These are phyloP conservation scores for Sphaeridia pumilis DNA, from an alignment of 2,888 invertebrate genomes.

Conservation along the genomic window DNA sequence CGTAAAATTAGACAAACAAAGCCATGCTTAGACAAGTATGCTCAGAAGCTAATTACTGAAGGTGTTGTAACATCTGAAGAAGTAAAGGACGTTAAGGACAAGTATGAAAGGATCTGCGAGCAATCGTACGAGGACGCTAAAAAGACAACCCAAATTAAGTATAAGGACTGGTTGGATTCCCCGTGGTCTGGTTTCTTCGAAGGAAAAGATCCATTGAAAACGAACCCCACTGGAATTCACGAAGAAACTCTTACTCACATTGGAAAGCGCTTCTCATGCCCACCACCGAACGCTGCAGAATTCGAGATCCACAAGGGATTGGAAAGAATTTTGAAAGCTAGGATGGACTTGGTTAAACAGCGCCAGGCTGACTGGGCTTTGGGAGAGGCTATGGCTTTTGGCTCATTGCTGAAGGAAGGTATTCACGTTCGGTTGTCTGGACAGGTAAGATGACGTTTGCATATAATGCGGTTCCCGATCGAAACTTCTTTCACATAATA, in stretches of 20 bases:
- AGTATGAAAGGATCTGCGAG: slow-evolving; percentile 86
- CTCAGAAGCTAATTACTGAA: slow-evolving; percentile 65
- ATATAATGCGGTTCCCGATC: no score
- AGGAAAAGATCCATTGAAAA: slow-evolving; percentile 73
- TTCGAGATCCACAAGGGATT: slow-evolving; percentile 81
- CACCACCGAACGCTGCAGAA: slow-evolving; percentile 76
- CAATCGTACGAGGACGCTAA: slow-evolving; percentile 72
- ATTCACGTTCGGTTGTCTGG: slow-evolving; percentile 89
- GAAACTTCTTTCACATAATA: no score
- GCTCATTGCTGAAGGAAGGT: slow-evolving; percentile 91
- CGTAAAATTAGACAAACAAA: slow-evolving; percentile 71
- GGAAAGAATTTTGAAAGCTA: slow-evolving; percentile 73
- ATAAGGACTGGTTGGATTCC: slow-evolving; percentile 93
- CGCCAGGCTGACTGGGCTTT: slow-evolving; percentile 88
- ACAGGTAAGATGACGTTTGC: no score
- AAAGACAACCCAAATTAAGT: slow-evolving; percentile 79
- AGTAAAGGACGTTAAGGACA: slow-evolving; percentile 71
- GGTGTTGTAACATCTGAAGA: slow-evolving; percentile 62
- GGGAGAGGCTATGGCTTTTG: slow-evolving; percentile 98
- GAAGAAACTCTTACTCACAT: slow-evolving; percentile 77
- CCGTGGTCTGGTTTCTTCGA: slow-evolving; percentile 89
- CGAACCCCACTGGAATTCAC: slow-evolving; percentile 70
- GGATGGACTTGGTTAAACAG: slow-evolving; percentile 85
- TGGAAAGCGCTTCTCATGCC: slow-evolving; percentile 70
- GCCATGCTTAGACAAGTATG: slow-evolving; percentile 70